A percentile compares a stretch with the other conserved stretches of the same genome.
phyloP scores from a whole-genome alignment of 2,113 vertebrate species.

The Urocitellus parryii region DNA sequence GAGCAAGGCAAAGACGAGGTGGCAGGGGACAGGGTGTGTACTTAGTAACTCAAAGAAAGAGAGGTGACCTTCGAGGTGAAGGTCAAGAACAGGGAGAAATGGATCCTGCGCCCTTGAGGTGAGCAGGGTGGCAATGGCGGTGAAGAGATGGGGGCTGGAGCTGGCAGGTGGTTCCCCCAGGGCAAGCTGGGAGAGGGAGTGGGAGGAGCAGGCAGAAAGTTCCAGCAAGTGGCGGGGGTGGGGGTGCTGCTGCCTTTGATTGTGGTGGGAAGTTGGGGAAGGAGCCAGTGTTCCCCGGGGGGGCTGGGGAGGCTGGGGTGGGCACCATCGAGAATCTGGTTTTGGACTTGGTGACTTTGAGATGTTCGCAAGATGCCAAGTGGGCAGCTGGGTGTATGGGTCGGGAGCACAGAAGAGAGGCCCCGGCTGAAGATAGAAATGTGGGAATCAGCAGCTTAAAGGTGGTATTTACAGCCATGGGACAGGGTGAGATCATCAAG shows the following conservation, averaged over 20 bases:
- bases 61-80: background rate
- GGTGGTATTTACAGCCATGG: constrained; percentile 43
- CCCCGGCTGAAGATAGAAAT: constrained; percentile 49
- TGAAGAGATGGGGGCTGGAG: background rate
- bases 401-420: background rate
- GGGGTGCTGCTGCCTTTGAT: background rate
- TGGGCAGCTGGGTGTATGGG: constrained; percentile 39
- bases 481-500: constrained; percentile 37
- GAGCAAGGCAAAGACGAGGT: background rate
- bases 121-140: background rate
- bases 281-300: background rate
- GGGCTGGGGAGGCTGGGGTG: background rate
- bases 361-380: constrained; percentile 28
- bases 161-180: background rate
- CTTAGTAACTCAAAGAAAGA: background rate
- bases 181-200: background rate
- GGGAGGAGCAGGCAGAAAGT: background rate
- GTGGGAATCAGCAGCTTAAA: constrained; percentile 36
- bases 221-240: background rate
- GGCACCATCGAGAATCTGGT: background rate
- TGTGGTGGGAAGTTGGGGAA: background rate
- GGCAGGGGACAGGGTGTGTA: background rate
- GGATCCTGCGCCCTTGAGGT: background rate
- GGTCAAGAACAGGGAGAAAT: background rate
- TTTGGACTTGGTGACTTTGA: constrained; percentile 60